Evolutionary conservation across 2,888 invertebrate species (phyloP).

Genomic region (Notodonta ziczac): DNA sequence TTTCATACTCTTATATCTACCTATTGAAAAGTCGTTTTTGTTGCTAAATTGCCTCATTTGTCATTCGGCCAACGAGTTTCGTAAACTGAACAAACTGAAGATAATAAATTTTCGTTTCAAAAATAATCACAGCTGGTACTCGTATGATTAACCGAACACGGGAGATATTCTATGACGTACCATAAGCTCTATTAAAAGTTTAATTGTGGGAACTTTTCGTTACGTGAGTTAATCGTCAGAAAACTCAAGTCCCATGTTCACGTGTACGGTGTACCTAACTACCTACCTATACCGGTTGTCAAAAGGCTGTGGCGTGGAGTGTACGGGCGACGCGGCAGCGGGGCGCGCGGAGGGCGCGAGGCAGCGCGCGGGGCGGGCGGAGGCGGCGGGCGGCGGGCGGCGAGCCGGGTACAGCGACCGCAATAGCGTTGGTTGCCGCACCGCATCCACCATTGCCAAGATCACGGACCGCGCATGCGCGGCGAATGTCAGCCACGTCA

Average conservation of each 20-base stretch:
- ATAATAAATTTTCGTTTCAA: conserved; percentile 27
- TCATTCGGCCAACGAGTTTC: too few relatives aligned
- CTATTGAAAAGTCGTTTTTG: conserved; percentile 11
- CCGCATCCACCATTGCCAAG: conserved; percentile 84
- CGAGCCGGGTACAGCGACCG: conserved; percentile 78
- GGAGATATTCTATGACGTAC: conserved; percentile 19
- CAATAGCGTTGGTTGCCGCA: conserved; percentile 71
- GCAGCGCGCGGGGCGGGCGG: conserved; percentile 42
- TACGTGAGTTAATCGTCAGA: conserved; percentile 79
- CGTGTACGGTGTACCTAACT: conserved; percentile 60
- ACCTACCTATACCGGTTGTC: conserved; percentile 78
- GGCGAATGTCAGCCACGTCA: conserved; percentile 84
- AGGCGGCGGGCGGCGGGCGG: conserved; percentile 11
- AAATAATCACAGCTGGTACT: conserved; percentile 20
- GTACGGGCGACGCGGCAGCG: conserved; percentile 28
- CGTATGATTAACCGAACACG: conserved; percentile 27
- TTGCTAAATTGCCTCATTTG: background rate
- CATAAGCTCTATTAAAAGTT: conserved; percentile 59
- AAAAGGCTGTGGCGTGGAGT: conserved; percentile 63
- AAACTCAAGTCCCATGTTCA: conserved; percentile 71
- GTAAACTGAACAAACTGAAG: too few relatives aligned
- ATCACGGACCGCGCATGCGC: conserved; percentile 84
- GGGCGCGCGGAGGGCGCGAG: conserved; percentile 43
- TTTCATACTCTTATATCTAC: background rate
- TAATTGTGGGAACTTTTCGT: conserved; percentile 67